A percentile compares a stretch with the other conserved stretches of the same genome.
Conservation (phyloP, 2,888 invertebrate genomes). For the Ypsolopha scabrella region DNA sequence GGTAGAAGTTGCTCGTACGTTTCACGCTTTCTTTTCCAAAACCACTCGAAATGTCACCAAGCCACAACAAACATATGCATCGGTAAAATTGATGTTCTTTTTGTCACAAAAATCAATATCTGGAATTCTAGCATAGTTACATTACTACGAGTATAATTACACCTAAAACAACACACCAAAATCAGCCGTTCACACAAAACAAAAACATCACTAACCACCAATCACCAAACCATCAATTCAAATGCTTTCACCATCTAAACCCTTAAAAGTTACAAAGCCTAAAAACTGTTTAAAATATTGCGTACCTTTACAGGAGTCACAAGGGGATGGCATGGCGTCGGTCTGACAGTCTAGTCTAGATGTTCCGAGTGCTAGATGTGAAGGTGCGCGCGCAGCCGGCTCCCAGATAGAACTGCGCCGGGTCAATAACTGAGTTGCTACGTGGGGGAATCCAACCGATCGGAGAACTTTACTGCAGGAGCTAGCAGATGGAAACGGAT, state of each 20-base stretch:
- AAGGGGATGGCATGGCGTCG: slow-evolving; percentile 52
- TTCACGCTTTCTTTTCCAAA: too few relatives aligned
- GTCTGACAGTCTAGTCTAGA: slow-evolving; percentile 11
- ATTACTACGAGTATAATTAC: too few relatives aligned
- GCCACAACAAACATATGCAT: too few relatives aligned
- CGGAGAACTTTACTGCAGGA: slow-evolving; percentile 21
- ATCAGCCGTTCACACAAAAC: too few relatives aligned
- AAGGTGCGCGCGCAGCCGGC: slow-evolving; percentile 40
- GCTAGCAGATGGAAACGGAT: slow-evolving; percentile 6
- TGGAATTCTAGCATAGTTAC: too few relatives aligned
- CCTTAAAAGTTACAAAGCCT: background rate
- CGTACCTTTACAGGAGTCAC: slow-evolving; percentile 59
- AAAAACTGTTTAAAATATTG: slow-evolving; percentile 7
- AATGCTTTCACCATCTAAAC: background rate
- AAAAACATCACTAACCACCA: too few relatives aligned
- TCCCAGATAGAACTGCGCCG: slow-evolving; percentile 25
- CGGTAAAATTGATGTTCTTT: too few relatives aligned
- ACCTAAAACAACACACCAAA: too few relatives aligned
- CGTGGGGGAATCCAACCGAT: slow-evolving; percentile 45
- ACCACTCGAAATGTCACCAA: too few relatives aligned
- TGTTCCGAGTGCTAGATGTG: slow-evolving; percentile 12
- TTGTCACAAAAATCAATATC: too few relatives aligned
- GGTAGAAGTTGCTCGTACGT: too few relatives aligned
- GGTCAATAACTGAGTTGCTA: slow-evolving; percentile 61
- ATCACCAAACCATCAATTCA: too few relatives aligned